Conservation (phyloP, 2,113 vertebrate genomes). For the Elaphurus davidianus region DNA sequence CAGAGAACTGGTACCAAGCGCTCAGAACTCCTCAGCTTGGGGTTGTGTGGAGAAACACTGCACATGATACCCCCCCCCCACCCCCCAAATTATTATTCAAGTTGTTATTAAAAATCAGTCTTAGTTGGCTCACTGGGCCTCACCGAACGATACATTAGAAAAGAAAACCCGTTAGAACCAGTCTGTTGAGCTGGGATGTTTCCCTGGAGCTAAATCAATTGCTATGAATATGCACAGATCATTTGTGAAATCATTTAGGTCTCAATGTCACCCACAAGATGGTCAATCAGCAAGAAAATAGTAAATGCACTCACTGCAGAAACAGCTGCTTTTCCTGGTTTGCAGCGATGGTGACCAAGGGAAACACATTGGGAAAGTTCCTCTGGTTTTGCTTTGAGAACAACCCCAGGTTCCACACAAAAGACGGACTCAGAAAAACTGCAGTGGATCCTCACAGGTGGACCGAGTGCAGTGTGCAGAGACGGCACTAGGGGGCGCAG, state of each 20-base stretch:
- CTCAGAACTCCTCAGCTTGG: neutral
- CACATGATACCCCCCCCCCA: neutral
- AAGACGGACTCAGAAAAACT: neutral
- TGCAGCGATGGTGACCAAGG: neutral
- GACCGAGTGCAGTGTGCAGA: neutral
- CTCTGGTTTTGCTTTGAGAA: neutral
- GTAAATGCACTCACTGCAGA: neutral
- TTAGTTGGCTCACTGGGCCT: neutral
- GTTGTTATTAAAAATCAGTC: neutral
- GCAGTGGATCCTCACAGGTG: neutral
- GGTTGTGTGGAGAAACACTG: neutral
- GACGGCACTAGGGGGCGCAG: neutral
- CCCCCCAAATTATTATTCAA: neutral
- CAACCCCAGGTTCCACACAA: neutral
- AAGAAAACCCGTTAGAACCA: neutral
- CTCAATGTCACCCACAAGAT: neutral
- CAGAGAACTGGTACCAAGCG: neutral
- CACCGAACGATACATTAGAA: neutral
- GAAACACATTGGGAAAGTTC: neutral
- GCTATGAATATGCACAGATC: neutral
- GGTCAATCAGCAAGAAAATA: neutral
- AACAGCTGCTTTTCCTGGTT: neutral
- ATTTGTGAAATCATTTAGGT: neutral
- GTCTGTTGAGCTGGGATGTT: neutral
- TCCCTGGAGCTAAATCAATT: neutral